Evolutionary conservation across 2,888 invertebrate genomes (phyloP), one percentile per base, ranked within the genome.

Genomic region (Seira musarum): DNA sequence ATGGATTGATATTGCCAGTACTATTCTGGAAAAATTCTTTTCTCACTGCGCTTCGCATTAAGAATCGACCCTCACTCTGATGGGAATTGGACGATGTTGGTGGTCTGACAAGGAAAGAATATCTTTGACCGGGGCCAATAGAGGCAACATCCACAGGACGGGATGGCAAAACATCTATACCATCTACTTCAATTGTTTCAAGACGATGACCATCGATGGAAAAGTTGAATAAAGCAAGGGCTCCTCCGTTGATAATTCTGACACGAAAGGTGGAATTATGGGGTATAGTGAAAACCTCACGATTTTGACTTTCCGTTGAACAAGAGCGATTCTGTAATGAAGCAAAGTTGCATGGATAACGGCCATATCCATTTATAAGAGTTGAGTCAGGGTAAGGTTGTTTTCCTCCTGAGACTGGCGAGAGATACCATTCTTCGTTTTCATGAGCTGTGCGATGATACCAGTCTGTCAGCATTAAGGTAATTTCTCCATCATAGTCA

Each of bases 401-500:
- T 3, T 46, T 57, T 0, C 84, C 84, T 1, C 21, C 1, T 17
- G 60, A 40, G 0, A 1, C 15, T 0, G 72, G 57, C 0, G 68
- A 68, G 6, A 82, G 17, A 35, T 77, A 73, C 82, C 82, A 85
- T 0, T 19, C 53, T 15, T 80, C 81, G 25, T 82, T 83, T 15
- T 83, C 83, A 13, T 80, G 24, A 0, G 82, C 83, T 3, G 85
- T 46, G 2, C 64, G 73, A 25, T 84, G 85, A 70, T 82, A 83
- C 83, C 84, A 85, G 66, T 85, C 85, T 24, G 67, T 83, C 2
- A 85, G 60, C 0, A 73, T 25, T 0, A 85, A 57, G 0, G 83
- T 60, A 2, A 85, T 24, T 15, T 85, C 84, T 0, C 79, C 84
- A 46, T 84, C 83, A 46, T 82, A 82, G 17, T 81, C 64, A 57